Evolutionary conservation across 2,113 vertebrate species (phyloP).

Genomic region (Lucifuga dentata): DNA sequence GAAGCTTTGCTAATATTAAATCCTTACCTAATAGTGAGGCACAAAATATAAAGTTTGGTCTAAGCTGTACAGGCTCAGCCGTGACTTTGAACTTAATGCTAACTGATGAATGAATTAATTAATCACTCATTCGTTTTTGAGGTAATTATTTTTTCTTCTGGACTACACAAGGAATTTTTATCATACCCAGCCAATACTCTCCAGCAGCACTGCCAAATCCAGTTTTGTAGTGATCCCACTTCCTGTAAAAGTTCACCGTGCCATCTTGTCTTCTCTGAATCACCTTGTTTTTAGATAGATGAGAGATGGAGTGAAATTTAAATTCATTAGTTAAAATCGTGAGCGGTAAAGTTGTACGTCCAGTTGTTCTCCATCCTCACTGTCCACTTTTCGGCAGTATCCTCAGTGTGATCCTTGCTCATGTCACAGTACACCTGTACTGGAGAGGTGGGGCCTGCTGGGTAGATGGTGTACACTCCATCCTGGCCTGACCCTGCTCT

Average conservation of each 20-base stretch:
- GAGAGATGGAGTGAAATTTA: background rate
- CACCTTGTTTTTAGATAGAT: constrained; percentile 32
- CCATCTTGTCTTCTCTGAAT: constrained; percentile 60
- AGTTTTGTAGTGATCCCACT: constrained; percentile 59
- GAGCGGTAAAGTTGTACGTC: too few relatives aligned
- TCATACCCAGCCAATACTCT: constrained; percentile 65
- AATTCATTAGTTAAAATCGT: too few relatives aligned
- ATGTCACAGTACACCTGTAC: constrained; percentile 73
- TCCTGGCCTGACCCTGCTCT: constrained; percentile 38
- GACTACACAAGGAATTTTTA: too few relatives aligned
- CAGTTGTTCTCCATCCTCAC: constrained; percentile 30
- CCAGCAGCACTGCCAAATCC: constrained; percentile 58
- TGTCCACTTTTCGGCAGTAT: constrained; percentile 52
- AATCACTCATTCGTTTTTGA: too few relatives aligned
- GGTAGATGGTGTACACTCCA: constrained; percentile 68
- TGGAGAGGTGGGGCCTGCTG: constrained; percentile 40
- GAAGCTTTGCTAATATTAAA: too few relatives aligned
- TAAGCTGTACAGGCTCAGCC: too few relatives aligned
- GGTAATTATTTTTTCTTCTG: too few relatives aligned
- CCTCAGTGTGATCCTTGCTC: constrained; percentile 6
- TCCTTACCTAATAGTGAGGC: too few relatives aligned
- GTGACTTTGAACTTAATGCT: too few relatives aligned
- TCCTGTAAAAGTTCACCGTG: constrained; percentile 53
- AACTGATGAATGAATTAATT: too few relatives aligned
- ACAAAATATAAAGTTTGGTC: too few relatives aligned